Conservation (phyloP, 2,888 invertebrate genomes). For the Eupelmus urozonus region DNA sequence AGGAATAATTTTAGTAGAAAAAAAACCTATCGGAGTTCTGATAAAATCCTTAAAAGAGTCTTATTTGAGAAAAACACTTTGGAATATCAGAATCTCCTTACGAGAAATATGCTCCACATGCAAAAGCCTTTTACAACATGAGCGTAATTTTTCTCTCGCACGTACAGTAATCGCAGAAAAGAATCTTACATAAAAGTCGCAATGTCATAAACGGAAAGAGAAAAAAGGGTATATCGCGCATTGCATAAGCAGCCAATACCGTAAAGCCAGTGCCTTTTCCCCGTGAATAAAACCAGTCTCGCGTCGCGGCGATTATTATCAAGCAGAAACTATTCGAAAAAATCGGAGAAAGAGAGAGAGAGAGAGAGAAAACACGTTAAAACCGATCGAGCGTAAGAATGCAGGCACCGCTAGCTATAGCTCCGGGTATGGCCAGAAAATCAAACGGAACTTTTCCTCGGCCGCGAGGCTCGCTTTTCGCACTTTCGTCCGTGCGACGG, state of each 20-base stretch:
- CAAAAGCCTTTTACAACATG: too few relatives aligned
- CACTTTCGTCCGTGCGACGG: conserved; percentile 18
- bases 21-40: too few relatives aligned
- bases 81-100: too few relatives aligned
- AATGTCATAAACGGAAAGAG: neutral
- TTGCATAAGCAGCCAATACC: conserved; percentile 10
- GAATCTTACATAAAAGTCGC: conserved; percentile 10
- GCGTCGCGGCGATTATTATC: neutral
- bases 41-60: too few relatives aligned
- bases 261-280: neutral
- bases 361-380: neutral
- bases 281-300: conserved; percentile 16
- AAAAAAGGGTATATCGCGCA: conserved; percentile 2
- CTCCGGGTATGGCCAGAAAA: conserved; percentile 38
- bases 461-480: neutral
- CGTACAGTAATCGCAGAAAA: neutral
- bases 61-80: too few relatives aligned
- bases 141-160: neutral
- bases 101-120: too few relatives aligned
- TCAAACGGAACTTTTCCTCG: conserved; percentile 40
- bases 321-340: neutral
- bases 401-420: conserved; percentile 38
- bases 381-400: conserved; percentile 34
- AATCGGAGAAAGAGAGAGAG: neutral
- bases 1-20: too few relatives aligned